Percentiles rank a stretch among this genome's conserved stretches.
phyloP scores from a whole-genome alignment of 2,113 vertebrate genomes.

The Bolborhynchus lineola region DNA sequence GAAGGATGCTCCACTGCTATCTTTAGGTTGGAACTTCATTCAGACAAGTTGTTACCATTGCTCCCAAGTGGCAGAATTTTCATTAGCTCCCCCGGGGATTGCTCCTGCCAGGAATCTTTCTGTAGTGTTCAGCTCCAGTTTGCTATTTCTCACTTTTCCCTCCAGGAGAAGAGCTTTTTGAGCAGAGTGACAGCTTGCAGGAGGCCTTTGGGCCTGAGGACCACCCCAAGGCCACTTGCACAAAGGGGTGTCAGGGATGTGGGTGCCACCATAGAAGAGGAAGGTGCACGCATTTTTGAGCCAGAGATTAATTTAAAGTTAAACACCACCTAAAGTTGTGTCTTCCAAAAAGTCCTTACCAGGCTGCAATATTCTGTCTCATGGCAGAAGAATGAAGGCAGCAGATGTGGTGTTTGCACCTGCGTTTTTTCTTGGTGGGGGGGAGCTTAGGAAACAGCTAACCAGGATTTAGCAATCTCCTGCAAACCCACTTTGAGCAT shows the following conservation, averaged over 20 bases:
- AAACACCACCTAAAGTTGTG: not conserved
- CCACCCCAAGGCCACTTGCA: not conserved
- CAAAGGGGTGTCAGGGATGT: fast-evolving
- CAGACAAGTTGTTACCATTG: not conserved
- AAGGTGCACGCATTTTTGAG: not conserved
- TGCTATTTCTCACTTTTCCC: not conserved
- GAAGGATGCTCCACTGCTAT: not conserved
- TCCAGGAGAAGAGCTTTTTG: constrained; percentile 14
- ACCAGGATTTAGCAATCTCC: not conserved
- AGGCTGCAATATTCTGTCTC: not conserved
- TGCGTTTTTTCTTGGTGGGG: not conserved
- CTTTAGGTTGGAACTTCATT: not conserved
- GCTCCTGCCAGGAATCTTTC: constrained; percentile 9
- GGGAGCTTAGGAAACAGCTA: not conserved
- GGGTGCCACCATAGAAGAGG: not conserved
- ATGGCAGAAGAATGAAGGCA: not conserved
- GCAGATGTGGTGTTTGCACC: not conserved
- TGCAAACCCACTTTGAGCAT: constrained; percentile 50
- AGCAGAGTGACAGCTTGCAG: not conserved
- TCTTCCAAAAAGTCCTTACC: not conserved
- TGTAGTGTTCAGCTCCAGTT: not conserved
- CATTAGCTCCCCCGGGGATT: not conserved
- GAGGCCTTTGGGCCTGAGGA: constrained; percentile 20
- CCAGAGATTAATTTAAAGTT: not conserved
- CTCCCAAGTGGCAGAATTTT: not conserved